phyloP scores from a whole-genome alignment of 2,888 invertebrate genomes.

The Cephalotes varians region DNA sequence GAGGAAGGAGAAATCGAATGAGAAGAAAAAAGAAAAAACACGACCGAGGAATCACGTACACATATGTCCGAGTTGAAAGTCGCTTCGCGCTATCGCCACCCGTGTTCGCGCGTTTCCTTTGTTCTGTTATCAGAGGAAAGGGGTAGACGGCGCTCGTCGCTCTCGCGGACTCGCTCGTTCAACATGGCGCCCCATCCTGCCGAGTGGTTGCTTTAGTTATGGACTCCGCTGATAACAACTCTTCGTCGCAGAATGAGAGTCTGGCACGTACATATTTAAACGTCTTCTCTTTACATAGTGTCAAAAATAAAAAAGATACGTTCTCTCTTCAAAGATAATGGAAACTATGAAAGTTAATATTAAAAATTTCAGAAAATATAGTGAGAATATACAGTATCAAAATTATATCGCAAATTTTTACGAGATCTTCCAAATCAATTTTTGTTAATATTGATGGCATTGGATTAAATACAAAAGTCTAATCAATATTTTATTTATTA shows the following conservation, averaged over 20 bases:
- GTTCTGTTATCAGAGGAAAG: constrained; percentile 72
- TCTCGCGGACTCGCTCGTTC: constrained; percentile 31
- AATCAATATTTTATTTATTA: background rate
- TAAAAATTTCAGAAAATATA: background rate
- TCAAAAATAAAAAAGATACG: background rate
- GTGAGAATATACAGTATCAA: background rate
- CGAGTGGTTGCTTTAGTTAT: constrained; percentile 34
- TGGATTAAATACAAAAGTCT: background rate
- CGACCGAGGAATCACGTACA: background rate
- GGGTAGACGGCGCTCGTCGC: constrained; percentile 64
- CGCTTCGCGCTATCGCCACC: constrained; percentile 59
- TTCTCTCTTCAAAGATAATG: background rate
- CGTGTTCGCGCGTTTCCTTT: constrained; percentile 67
- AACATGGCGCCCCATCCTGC: constrained; percentile 55
- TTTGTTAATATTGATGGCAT: background rate
- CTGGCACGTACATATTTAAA: background rate
- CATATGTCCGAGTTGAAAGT: constrained; percentile 54
- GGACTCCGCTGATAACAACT: constrained; percentile 46
- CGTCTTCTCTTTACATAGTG: background rate
- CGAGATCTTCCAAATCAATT: background rate
- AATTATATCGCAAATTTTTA: background rate
- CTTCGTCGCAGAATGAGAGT: background rate
- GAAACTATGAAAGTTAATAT: background rate
- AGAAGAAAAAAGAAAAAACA: background rate
- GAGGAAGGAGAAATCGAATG: constrained; percentile 15